Evolutionary conservation across 2,888 invertebrate species (phyloP).

Genomic region (Prosopocoilus inquinatus): DNA sequence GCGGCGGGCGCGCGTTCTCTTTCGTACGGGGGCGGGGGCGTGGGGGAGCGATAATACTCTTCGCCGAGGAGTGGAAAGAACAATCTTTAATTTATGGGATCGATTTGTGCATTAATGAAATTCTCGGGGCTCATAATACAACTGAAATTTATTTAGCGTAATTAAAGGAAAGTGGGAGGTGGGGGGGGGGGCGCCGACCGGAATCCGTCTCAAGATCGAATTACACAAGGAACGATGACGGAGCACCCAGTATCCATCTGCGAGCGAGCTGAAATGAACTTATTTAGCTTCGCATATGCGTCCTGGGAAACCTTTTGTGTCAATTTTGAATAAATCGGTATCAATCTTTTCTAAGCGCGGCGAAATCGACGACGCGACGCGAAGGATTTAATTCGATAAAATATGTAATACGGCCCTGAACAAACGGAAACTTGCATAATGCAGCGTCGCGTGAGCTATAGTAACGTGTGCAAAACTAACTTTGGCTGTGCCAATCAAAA

Average conservation of each 20-base stretch:
- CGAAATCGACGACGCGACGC: too few relatives aligned
- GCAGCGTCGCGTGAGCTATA: too few relatives aligned
- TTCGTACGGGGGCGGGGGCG: too few relatives aligned
- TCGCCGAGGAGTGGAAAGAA: neutral
- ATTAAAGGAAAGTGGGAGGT: neutral
- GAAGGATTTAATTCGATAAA: too few relatives aligned
- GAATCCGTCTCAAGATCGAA: slow-evolving; percentile 1
- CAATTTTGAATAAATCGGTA: neutral
- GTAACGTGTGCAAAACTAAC: too few relatives aligned
- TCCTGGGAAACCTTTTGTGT: neutral
- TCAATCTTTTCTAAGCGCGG: neutral
- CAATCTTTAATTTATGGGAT: slow-evolving; percentile 3
- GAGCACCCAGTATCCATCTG: neutral
- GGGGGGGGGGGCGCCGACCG: neutral
- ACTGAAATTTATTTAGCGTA: slow-evolving; percentile 5
- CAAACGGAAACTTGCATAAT: too few relatives aligned
- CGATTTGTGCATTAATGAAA: slow-evolving; percentile 1
- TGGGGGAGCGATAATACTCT: neutral
- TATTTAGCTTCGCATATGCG: neutral
- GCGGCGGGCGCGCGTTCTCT: neutral
- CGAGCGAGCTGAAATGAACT: neutral
- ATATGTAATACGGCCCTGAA: too few relatives aligned
- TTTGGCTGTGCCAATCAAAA: too few relatives aligned
- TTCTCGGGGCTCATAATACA: neutral
- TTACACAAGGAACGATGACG: neutral